Evolutionary conservation across 2,797 vertebrate species (phyloP), one percentile per base, ranked within the genome.

Genomic region (Iguana delicatissima): DNA sequence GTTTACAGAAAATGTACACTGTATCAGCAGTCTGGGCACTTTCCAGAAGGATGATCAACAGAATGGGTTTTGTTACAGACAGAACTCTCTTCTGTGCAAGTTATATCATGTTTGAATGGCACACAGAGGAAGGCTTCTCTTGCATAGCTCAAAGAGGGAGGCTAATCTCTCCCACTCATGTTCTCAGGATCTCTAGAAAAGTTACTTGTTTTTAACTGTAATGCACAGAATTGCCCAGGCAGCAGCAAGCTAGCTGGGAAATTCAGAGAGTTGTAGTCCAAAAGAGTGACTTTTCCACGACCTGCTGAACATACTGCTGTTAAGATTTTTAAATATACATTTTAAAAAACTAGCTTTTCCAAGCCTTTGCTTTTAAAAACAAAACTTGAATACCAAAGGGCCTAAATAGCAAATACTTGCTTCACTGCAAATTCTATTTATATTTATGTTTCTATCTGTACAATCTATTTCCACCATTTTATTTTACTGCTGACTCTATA

Each of bases 341-440:
- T 84, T 80, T 69, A 87, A 91, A 77, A 91, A 92, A 76, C 87
- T 85, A 74, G 69, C 80, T 76, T 77, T 76, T 88, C 74, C 80
- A 4, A 79, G 12, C 14, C 87, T 91, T 82, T 80, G 59, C 82
- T n/a, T 80, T 88, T 92, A 92, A 82, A 85, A 95, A 29, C 52
- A 32, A 42, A 38, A 92, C 90, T 80, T 1, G 20, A 83, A 35
- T 74, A 16, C 4, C 24, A 90, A 90, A 8, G 26, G 86, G 89
- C 84, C 84, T 12, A 67, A 29, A 64, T 64, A 67, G 9, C 64
- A 67, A 52, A 22, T 50, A 83, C 77, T 64, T 87, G 67, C 82
- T 92, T 93, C 89, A 89, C 62, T 80, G 90, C 20, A n/a, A 18
- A 84, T 82, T 85, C 57, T 82, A 62, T 10, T n/a, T 84, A 16